Evolutionary conservation across 35 echinoderm and acorn worm genomes (phyloP).

Genomic region (Heliocidaris erythrogramma): DNA sequence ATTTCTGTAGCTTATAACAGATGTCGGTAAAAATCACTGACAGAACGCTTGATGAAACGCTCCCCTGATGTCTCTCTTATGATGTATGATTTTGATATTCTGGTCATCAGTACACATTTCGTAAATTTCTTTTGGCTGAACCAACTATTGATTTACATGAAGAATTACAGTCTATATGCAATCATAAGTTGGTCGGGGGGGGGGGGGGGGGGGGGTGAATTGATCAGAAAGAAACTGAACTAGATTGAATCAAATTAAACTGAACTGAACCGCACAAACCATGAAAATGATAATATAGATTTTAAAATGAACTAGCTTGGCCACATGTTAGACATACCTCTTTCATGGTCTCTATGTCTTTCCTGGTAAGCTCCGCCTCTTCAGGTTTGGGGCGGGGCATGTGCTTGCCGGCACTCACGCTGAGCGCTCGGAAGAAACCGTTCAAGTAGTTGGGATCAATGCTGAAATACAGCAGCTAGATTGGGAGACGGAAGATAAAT

Average conservation of each 20-base stretch:
- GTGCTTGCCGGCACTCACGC: conserved; percentile 75
- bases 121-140: too few relatives aligned
- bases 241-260: not conserved
- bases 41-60: too few relatives aligned
- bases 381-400: conserved; percentile 79
- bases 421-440: conserved; percentile 94
- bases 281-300: not conserved
- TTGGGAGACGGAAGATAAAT: not conserved
- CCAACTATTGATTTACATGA: too few relatives aligned
- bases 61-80: too few relatives aligned
- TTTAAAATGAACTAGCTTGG: not conserved
- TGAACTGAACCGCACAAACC: not conserved
- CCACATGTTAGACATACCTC: conserved; percentile 55
- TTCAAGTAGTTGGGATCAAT: conserved; percentile 68
- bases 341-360: conserved; percentile 61
- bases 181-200: too few relatives aligned
- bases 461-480: conserved; percentile 90
- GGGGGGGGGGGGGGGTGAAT: too few relatives aligned
- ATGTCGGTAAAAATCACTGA: too few relatives aligned
- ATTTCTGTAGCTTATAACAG: too few relatives aligned
- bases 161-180: too few relatives aligned
- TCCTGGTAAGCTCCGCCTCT: conserved; percentile 37
- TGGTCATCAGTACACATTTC: too few relatives aligned
- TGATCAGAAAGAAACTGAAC: too few relatives aligned
- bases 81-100: too few relatives aligned